Conservation (phyloP, 2,888 invertebrate species). For the Onchidella celtica region DNA sequence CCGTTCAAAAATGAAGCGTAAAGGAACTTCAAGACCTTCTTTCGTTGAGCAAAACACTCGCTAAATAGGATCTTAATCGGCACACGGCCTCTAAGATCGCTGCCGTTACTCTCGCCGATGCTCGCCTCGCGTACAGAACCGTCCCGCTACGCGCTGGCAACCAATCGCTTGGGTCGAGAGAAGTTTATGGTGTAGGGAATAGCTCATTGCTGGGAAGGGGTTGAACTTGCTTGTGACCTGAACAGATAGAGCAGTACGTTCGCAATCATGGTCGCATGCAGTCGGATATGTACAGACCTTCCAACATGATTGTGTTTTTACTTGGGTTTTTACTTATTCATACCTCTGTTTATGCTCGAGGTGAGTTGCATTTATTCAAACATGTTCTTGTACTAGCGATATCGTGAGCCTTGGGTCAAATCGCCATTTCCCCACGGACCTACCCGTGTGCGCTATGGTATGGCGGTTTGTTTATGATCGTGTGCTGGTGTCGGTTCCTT, state of each 20-base stretch:
- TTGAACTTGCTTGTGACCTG: constrained; percentile 20
- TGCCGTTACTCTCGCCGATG: constrained; percentile 2
- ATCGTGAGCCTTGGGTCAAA: neutral
- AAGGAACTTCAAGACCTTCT: neutral
- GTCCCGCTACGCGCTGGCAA: neutral
- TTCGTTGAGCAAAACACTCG: neutral
- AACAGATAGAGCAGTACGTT: neutral
- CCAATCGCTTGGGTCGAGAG: constrained; percentile 12
- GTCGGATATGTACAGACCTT: constrained; percentile 30
- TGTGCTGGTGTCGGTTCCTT: constrained; percentile 7
- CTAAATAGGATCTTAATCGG: neutral
- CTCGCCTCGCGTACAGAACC: constrained; percentile 6
- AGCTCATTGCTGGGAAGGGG: constrained; percentile 32
- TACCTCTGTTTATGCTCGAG: constrained; percentile 13
- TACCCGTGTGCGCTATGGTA: constrained; percentile 12
- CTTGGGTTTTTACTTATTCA: constrained; percentile 2
- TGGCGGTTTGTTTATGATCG: constrained; percentile 36
- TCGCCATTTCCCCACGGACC: neutral
- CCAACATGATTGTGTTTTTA: constrained; percentile 39
- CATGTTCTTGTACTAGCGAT: neutral
- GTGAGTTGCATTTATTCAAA: constrained; percentile 15
- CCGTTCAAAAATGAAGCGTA: neutral
- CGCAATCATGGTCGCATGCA: constrained; percentile 43
- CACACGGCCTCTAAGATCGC: constrained; percentile 5
- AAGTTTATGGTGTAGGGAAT: neutral